A percentile compares a stretch with the other conserved stretches of the same genome.
phyloP scores from a whole-genome alignment of 2,113 vertebrate species.

The Lepisosteus osseus region DNA sequence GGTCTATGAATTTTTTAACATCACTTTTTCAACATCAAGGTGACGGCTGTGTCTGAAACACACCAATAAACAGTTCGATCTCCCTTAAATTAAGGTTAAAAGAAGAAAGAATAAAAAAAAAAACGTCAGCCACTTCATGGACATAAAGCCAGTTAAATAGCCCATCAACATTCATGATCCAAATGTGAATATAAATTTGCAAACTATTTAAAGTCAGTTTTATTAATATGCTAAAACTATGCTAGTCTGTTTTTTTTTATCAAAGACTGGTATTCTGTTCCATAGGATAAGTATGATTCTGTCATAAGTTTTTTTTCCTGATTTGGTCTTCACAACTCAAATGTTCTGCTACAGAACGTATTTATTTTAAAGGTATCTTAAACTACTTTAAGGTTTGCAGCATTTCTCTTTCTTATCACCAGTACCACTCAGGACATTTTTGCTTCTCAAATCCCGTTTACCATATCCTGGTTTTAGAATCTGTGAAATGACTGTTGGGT shows the following conservation, averaged over 20 bases:
- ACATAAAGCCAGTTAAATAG: conserved; percentile 37
- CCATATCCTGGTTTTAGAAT: conserved; percentile 76
- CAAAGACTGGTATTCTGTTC: conserved; percentile 38
- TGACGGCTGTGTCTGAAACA: too few relatives aligned
- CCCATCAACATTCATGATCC: conserved; percentile 1
- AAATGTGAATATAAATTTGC: too few relatives aligned
- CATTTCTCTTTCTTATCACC: conserved; percentile 71
- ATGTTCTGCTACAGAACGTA: conserved; percentile 66
- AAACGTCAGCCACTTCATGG: conserved; percentile 40
- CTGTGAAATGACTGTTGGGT: conserved; percentile 72
- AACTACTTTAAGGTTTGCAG: conserved; percentile 62
- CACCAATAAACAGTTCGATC: too few relatives aligned
- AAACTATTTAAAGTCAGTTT: conserved; percentile 19
- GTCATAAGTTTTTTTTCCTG: too few relatives aligned
- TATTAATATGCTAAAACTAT: conserved; percentile 38
- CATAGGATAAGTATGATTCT: neutral
- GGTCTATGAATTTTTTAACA: too few relatives aligned
- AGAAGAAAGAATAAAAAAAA: conserved; percentile 47
- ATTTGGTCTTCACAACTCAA: conserved; percentile 33
- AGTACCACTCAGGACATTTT: conserved; percentile 69
- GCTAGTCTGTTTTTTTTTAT: conserved; percentile 38
- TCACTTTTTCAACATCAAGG: too few relatives aligned
- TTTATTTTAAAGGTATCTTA: conserved; percentile 67
- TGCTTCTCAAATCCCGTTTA: conserved; percentile 75
- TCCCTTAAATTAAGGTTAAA: conserved; percentile 32